Conservation (phyloP, 2,888 invertebrate genomes). For the Melolontha melolontha region DNA sequence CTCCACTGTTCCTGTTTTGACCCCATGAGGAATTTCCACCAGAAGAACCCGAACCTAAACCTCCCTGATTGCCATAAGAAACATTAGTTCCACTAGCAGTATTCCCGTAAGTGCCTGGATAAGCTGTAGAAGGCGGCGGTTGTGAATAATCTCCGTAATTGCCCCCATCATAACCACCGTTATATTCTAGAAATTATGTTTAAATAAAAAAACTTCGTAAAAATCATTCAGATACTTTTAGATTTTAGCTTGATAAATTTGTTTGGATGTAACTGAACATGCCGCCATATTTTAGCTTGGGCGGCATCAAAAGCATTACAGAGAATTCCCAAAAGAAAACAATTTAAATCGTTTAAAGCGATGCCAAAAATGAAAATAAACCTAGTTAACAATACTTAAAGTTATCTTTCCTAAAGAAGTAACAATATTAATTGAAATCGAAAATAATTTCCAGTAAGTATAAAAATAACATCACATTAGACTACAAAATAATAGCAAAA, state of each 20-base stretch:
- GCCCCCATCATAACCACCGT: conserved; percentile 51
- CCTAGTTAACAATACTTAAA: no score
- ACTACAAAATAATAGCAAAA: conserved; percentile 3
- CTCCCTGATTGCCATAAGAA: conserved; percentile 49
- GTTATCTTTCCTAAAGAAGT: no score
- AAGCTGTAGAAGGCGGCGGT: conserved; percentile 58
- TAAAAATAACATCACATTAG: conserved; percentile 16
- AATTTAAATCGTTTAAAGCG: neutral
- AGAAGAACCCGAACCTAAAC: conserved; percentile 51
- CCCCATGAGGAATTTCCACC: conserved; percentile 52
- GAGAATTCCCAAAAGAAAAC: neutral
- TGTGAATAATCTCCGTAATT: conserved; percentile 61
- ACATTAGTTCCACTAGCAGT: conserved; percentile 48
- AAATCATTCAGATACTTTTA: neutral
- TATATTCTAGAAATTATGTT: conserved; percentile 46
- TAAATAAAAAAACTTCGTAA: neutral
- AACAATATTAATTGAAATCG: neutral
- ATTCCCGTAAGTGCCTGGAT: conserved; percentile 53
- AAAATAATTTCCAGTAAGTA: neutral
- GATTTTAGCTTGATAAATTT: conserved; percentile 1
- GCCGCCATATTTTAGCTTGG: conserved; percentile 24
- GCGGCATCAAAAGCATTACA: neutral
- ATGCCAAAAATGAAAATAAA: no score
- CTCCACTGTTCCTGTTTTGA: conserved; percentile 52
- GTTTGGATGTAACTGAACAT: neutral